phyloP scores from a whole-genome alignment of 2,797 vertebrate genomes.

The Ceryle rudis region DNA sequence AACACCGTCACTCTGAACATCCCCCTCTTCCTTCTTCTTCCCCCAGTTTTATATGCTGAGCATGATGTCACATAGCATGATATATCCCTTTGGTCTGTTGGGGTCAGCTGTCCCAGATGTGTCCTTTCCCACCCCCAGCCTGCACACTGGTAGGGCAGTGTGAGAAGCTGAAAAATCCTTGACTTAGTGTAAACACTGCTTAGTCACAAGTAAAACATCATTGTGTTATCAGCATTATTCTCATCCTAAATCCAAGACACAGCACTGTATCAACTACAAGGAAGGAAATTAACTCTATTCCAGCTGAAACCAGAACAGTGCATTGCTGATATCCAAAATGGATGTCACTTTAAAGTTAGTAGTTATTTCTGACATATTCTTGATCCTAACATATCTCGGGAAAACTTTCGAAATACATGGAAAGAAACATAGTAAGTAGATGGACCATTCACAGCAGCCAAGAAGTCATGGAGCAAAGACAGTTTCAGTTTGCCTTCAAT shows the following conservation, averaged over 20 bases:
- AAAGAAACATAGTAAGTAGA: neutral
- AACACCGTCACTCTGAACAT: neutral
- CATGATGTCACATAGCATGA: neutral
- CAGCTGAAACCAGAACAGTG: neutral
- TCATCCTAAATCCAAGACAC: neutral
- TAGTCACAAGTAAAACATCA: neutral
- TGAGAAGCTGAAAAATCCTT: neutral
- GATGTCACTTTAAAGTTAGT: neutral
- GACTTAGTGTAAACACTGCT: neutral
- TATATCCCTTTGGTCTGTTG: neutral
- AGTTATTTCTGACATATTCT: neutral
- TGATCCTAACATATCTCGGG: neutral
- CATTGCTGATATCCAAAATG: neutral
- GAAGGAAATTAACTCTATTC: neutral
- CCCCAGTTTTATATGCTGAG: neutral
- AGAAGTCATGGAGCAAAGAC: neutral
- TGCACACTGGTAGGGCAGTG: neutral
- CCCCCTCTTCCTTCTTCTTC: neutral
- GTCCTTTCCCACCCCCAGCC: neutral
- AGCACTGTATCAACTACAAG: neutral
- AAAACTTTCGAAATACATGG: neutral
- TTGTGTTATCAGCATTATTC: neutral
- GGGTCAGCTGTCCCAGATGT: neutral
- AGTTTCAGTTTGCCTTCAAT: neutral
- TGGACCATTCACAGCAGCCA: neutral